Evolutionary conservation across 2,888 invertebrate genomes (phyloP), one percentile per base, ranked within the genome.

Genomic region (Agrilus biguttatus): DNA sequence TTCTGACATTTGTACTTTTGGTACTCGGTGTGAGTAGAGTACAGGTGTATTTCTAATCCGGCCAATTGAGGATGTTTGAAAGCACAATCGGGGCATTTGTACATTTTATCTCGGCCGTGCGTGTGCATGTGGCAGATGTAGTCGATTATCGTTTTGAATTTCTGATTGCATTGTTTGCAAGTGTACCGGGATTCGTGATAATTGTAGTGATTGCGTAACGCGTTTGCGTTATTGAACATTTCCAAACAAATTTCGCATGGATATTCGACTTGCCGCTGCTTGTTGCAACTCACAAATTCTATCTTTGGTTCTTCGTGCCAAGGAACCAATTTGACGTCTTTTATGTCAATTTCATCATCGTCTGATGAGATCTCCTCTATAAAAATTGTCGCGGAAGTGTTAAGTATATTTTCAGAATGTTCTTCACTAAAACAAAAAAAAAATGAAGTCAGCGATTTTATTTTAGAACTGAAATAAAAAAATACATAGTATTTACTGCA

Each of bases 171-270:
- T 8, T 23, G 17, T 33, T 41, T 32, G 21, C 44, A 44, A 39
- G 13, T 19, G 19, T 35, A 38, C n/a, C 23, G 34, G 28, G 33
- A 21, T 7, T 44, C 44, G 34, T 44, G 44, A 2, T 3, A 34
- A 5, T 33, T 14, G 8, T 37, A 23, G 28, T 44, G 44, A 7
- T 17, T 13, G 8, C 23, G 28, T 3, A 44, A 8, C 10, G 14
- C 19, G 17, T n/a, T 17, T 3, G 21, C 34, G 3, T 40, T 46
- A 2, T 36, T 19, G 19, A 43, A 41, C 5, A 14, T 14, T 6
- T 21, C 8, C 10, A 17, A 21, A 32, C 48, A 48, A 13, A 48
- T 41, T 28, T 48, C 45, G 34, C 48, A 48, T 2, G 28, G 28
- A 10, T 28, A 28, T 10, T 10, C 28, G 4, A 10, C 28, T 2